Base-by-base conservation (phyloP, 2,113 vertebrate genomes). In the Hyperoodon ampullatus region DNA sequence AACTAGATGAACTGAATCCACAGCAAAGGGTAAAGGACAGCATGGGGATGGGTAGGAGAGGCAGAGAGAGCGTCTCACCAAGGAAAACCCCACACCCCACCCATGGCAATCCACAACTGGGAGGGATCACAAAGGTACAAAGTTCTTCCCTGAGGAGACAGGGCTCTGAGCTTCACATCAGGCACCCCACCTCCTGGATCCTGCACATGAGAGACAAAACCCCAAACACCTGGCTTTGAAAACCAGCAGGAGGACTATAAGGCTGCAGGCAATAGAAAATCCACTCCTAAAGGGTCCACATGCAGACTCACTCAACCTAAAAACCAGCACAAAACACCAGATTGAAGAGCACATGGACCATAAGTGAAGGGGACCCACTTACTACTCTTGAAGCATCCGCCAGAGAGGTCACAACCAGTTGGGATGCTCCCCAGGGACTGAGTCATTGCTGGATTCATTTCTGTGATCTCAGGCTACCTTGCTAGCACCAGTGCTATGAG, bases 401-500 rank as follows among this genome's bases (percentile, higher is more conserved):
- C 30, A 13, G 33, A 63, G 61, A 55, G 19, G 33, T 28, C 8
- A 33, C 33, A 14, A 4, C 33, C 19, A 35, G 50, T 30, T 33
- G 74, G 28, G 74, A 21, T 3, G 30, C 74, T 12, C 47, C 74
- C 30, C 18, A 1, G 74, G 47, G 9, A 21, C 16, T 2, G 16
- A 33, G 74, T 12, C 9, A 0, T 50, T 24, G 33, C 75, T 78
- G 50, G 33, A 14, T 33, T 12, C 11, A 1, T 1, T 14, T 4
- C 19, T 35, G 33, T 33, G 1, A 0, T 35, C 16, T 78, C 33
- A 55, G 19, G 6, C 33, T 3, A n/a, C 75, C 30, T 14, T 8
- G 3, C 19, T 21, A 33, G 44, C 1, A 1, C 16, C 3, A 4
- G 74, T 7, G 19, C 19, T 7, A 0, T 6, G 18, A 47, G 30